Base-by-base conservation (phyloP, 1,140 invertebrate species). In the Drosophila teissieri region DNA sequence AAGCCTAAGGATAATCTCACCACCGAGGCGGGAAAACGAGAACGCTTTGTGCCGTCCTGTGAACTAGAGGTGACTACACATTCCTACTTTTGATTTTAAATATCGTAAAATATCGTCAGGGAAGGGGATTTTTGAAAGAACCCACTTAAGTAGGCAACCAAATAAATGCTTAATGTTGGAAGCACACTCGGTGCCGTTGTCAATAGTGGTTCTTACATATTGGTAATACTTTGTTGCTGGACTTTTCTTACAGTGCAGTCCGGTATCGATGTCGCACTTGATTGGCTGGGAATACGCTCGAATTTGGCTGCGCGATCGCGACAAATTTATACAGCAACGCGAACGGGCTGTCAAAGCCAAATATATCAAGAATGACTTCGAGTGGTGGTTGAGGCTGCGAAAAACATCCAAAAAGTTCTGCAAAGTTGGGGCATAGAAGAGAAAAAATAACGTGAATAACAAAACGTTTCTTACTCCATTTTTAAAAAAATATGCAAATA, bases 281-380 rank as follows among this genome's bases (percentile, higher is more conserved):
- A 44, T 91, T 12, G 84, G 73, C 11, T 49, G 57, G 57, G 89
- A 91, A 34, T 91, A 91, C 17, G 84, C 51, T 2, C 62, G 89
- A 4, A 89, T 78, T 40, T 91, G 89, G 89, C 31, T 77, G 6
- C 45, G 56, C 1, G 89, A 91, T 40, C 79, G 85, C 2, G 60
- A 78, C 14, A 42, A 48, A 2, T 91, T 68, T 44, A 15, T 77
- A 1, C 17, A 40, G 22, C 19, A 64, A 10, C 65, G 39, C 11
- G 34, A 62, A 8, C 36, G 27, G 10, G 63, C 37, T 0, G 51
- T 34, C 19, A 91, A 58, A 24, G 40, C 60, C 0, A 80, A 88
- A 58, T 44, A 42, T 4, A 81, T 91, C 3, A 65, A 78, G 44
- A 91, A 91, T 24, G 90, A 91, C 34, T 91, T 80, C 12, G 70